Percentiles rank a stretch among this genome's conserved stretches.
Conservation (phyloP, 2,888 invertebrate genomes). For the Harpalus rufipes region DNA sequence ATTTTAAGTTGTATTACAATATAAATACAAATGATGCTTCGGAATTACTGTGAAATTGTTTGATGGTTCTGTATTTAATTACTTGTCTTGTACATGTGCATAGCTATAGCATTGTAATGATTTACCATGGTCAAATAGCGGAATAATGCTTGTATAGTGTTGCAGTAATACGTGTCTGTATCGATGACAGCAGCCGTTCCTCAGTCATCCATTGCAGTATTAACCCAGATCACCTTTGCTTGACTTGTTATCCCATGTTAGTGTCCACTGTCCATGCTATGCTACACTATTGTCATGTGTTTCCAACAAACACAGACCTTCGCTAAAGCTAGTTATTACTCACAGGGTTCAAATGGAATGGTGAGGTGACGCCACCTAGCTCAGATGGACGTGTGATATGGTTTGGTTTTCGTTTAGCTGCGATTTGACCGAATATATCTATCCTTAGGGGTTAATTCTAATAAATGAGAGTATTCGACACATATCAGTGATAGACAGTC, state of each 20-base stretch:
- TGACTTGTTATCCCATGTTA: slow-evolving; percentile 5
- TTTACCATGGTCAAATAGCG: background rate
- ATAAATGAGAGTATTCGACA: no score
- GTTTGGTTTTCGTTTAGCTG: no score
- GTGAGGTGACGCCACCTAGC: no score
- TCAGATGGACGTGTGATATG: no score
- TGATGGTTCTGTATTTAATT: background rate
- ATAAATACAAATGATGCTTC: no score
- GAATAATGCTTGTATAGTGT: background rate
- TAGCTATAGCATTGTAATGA: background rate
- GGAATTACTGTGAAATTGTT: no score
- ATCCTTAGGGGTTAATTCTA: no score
- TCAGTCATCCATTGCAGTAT: slow-evolving; percentile 5
- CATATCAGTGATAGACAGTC: no score
- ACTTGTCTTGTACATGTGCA: background rate
- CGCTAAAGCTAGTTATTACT: background rate
- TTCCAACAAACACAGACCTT: background rate
- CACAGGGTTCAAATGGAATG: background rate
- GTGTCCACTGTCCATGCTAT: background rate
- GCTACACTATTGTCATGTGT: background rate
- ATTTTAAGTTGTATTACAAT: no score
- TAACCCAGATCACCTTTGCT: slow-evolving; percentile 5
- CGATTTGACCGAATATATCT: no score
- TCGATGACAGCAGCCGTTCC: background rate
- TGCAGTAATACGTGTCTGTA: slow-evolving; percentile 1